phyloP scores from a whole-genome alignment of 2,113 vertebrate species.

The Cathartes aura region DNA sequence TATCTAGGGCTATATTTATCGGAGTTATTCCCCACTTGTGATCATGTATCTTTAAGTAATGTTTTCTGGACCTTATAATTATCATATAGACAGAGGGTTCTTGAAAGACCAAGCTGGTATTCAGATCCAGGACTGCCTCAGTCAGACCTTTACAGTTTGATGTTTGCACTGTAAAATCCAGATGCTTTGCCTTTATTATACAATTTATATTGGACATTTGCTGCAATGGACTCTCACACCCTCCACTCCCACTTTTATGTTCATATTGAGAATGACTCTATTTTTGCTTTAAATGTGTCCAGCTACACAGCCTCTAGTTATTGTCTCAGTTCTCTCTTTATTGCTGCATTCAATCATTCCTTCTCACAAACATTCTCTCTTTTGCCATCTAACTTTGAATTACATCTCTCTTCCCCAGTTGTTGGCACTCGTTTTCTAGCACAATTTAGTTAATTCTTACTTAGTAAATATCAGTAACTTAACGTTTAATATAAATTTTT shows the following conservation, averaged over 20 bases:
- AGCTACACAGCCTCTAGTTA: not conserved
- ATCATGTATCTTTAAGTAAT: not conserved
- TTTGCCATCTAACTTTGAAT: not conserved
- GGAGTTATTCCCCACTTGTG: not conserved
- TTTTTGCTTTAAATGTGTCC: conserved; percentile 33
- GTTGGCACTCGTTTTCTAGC: not conserved
- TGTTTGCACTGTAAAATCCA: conserved; percentile 22
- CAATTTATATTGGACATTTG: conserved; percentile 15
- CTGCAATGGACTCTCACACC: not conserved
- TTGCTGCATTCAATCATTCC: not conserved
- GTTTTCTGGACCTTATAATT: not conserved
- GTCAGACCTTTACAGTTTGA: conserved; percentile 3
- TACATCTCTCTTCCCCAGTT: not conserved
- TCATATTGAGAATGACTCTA: conserved; percentile 18
- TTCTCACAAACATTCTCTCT: not conserved
- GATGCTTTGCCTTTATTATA: conserved; percentile 32
- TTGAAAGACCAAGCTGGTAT: not conserved
- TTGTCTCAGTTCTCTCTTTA: not conserved
- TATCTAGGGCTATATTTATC: not conserved
- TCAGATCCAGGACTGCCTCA: not conserved
- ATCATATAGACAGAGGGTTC: not conserved
- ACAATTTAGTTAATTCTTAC: not conserved
- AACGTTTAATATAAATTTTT: not conserved
- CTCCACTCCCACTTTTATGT: conserved; percentile 9
- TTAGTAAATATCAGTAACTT: not conserved